Evolutionary conservation across 2,797 vertebrate genomes (phyloP), one percentile per base, ranked within the genome.

Genomic region (Rhinogobio ventralis): DNA sequence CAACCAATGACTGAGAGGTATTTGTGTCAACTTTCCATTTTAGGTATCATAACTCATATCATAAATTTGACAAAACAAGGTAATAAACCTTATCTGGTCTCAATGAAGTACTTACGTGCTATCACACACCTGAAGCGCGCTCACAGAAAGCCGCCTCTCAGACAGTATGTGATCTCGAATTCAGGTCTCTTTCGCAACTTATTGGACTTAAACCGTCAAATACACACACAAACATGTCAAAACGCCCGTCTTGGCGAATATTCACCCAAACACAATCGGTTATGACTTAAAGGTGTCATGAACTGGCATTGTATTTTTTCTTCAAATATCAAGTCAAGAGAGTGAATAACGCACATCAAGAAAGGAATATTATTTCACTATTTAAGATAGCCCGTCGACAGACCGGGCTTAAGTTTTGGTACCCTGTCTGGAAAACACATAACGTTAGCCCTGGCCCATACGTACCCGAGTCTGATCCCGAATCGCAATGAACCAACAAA

Each of bases 21-120:
- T 60, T 81, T 46, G 17, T 72, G 36, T n/a, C 51, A 8, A 15
- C 25, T 60, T 82, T 72, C 68, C 11, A 73, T 46, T 62, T 72
- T 53, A 74, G 28, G 49, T 53, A 13, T 74, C 28, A 74, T 36
- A 74, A 53, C 19, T 23, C 28, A 23, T 74, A 51, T 74, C 5
- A 33, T 68, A 36, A 7, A 60, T 46, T 60, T 72, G 19, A 15
- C 23, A 69, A 71, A 81, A 57, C 13, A 81, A 69, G 67, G 36
- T 71, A 62, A 81, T 81, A 45, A 81, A 71, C 60, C 51, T 51
- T 57, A 17, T 28, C 25, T 2, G 2, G 57, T 62, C 57, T 62
- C n/a, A 62, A 28, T 15, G n/a, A 13, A 28, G n/a, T 62, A 62
- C 13, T 62, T 5, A 60, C 1, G 5, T 2, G 3, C 57, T 5